Percentiles rank a stretch among this genome's conserved stretches.
phyloP scores from a whole-genome alignment of 2,888 invertebrate genomes.

The Euphydryas editha region DNA sequence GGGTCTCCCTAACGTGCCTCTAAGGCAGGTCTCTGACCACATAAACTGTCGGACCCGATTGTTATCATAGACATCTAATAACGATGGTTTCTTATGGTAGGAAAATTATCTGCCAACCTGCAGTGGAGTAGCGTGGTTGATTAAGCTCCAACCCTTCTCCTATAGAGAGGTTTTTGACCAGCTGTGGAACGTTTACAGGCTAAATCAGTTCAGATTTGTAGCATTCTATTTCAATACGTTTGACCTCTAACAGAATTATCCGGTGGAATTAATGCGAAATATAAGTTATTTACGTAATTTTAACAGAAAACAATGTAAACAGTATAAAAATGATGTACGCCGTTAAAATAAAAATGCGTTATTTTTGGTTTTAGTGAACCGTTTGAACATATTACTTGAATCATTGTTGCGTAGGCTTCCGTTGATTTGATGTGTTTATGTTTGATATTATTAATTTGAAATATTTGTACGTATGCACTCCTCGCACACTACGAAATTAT shows the following conservation, averaged over 20 bases:
- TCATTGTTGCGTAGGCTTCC: neutral
- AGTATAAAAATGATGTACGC: conserved; percentile 16
- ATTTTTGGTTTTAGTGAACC: neutral
- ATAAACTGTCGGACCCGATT: too few species aligned
- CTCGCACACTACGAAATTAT: neutral
- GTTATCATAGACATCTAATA: too few species aligned
- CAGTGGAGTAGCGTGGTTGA: too few species aligned
- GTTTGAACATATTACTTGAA: neutral
- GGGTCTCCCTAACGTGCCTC: too few species aligned
- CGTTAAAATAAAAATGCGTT: conserved; percentile 11
- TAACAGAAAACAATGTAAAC: conserved; percentile 2
- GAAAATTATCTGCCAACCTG: too few species aligned
- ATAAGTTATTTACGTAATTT: conserved; percentile 8
- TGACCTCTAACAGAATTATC: conserved; percentile 1
- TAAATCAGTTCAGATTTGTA: neutral
- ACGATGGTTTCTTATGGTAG: too few species aligned
- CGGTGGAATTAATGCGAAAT: neutral
- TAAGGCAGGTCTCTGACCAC: too few species aligned
- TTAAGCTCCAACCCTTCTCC: too few species aligned
- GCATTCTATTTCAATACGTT: neutral
- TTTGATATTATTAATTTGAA: neutral
- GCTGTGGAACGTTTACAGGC: too few species aligned
- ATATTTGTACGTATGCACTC: too few species aligned
- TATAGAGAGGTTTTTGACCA: too few species aligned
- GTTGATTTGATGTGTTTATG: neutral